phyloP scores from a whole-genome alignment of 2,113 vertebrate species.

The Amazona guildingii region DNA sequence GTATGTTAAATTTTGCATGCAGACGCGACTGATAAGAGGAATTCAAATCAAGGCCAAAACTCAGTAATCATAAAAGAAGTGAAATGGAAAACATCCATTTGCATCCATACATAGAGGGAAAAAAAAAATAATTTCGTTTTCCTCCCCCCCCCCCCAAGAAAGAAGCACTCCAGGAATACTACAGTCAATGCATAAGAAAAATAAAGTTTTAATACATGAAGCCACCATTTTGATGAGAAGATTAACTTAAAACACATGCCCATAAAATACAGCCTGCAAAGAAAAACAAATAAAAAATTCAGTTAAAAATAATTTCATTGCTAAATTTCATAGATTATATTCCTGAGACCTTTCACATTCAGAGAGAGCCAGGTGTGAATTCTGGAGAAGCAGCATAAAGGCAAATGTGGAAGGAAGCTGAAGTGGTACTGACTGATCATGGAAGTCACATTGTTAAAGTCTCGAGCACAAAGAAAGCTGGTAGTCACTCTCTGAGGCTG shows the following conservation, averaged over 20 bases:
- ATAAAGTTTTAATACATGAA: neutral
- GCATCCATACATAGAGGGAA: neutral
- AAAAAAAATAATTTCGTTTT: neutral
- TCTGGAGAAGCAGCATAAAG: neutral
- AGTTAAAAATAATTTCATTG: neutral
- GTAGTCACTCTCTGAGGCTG: neutral
- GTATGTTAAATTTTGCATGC: neutral
- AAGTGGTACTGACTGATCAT: neutral
- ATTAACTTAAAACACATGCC: neutral
- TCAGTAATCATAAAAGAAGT: neutral
- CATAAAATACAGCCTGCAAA: neutral
- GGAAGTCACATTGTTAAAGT: neutral
- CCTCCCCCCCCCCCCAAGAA: neutral
- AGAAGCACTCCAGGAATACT: neutral
- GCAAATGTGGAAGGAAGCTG: neutral
- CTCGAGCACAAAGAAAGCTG: neutral
- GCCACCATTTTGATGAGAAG: neutral
- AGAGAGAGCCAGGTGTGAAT: fast-evolving
- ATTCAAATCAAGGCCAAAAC: neutral
- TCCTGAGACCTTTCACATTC: neutral
- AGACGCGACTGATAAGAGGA: neutral
- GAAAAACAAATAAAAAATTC: neutral
- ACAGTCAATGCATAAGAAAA: neutral
- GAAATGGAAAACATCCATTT: neutral
- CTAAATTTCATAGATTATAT: neutral